These are phyloP conservation scores for Regulus satrapa DNA, from an alignment of 2,113 vertebrate genomes.

Conservation along the genomic window DNA sequence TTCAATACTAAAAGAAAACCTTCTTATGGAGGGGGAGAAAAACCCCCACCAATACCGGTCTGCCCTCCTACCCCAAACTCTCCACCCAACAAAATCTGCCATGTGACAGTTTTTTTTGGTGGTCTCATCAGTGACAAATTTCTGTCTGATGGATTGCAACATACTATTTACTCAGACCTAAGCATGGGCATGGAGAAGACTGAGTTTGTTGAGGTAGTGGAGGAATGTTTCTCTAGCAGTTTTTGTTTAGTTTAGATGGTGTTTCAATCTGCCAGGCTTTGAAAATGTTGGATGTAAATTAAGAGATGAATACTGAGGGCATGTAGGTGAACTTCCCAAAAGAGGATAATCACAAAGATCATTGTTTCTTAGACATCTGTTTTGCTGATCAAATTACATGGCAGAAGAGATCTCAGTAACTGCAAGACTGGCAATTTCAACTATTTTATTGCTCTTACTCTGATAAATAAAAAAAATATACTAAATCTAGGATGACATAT, in stretches of 20 bases:
- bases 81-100: neutral
- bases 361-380: neutral
- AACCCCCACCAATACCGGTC: too few relatives aligned
- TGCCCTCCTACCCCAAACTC: too few relatives aligned
- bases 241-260: neutral
- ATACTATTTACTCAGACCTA: neutral
- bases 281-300: neutral
- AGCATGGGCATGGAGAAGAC: neutral
- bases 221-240: neutral
- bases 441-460: neutral
- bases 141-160: neutral
- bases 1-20: neutral
- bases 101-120: neutral
- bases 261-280: neutral
- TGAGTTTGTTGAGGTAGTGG: neutral
- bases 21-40: neutral
- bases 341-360: neutral
- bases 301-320: neutral
- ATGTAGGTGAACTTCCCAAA: neutral
- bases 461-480: neutral
- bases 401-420: neutral
- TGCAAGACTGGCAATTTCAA: neutral
- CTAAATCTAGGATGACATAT: neutral
- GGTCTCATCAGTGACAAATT: neutral
- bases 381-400: neutral